A percentile compares a stretch with the other conserved stretches of the same genome.
These are phyloP conservation scores for Epirrhoe tristata DNA, from an alignment of 2,888 invertebrate genomes.

Conservation along the genomic window DNA sequence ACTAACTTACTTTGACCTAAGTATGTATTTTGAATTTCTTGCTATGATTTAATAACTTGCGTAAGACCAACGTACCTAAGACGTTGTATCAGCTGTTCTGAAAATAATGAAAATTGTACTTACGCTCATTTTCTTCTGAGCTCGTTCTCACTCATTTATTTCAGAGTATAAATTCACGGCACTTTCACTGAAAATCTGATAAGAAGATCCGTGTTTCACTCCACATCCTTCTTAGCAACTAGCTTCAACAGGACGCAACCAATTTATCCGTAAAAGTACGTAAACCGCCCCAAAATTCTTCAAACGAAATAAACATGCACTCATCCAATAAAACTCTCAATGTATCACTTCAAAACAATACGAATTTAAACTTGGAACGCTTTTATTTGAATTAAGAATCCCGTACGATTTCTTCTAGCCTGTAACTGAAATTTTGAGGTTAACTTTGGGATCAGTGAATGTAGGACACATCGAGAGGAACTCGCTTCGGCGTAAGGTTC, in stretches of 20 bases:
- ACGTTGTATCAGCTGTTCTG: no score
- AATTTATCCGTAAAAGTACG: constrained; percentile 31
- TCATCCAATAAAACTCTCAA: constrained; percentile 8
- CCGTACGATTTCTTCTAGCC: constrained; percentile 54
- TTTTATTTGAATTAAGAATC: constrained; percentile 46
- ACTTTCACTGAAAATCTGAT: constrained; percentile 45
- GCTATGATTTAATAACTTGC: no score
- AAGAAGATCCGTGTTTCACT: constrained; percentile 34
- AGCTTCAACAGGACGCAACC: constrained; percentile 30
- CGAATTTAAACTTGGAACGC: constrained; percentile 24
- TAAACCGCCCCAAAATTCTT: constrained; percentile 34
- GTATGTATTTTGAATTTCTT: no score
- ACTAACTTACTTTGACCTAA: no score
- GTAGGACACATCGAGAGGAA: constrained; percentile 74
- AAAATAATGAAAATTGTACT: constrained; percentile 49
- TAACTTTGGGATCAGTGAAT: constrained; percentile 76
- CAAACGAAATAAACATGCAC: constrained; percentile 7
- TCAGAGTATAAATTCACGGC: constrained; percentile 53
- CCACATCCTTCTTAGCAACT: constrained; percentile 40
- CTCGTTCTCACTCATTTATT: constrained; percentile 52
- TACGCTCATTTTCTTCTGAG: constrained; percentile 69
- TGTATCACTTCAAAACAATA: constrained; percentile 12
- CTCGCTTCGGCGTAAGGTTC: constrained; percentile 62
- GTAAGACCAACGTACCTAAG: no score
- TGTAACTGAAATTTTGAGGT: constrained; percentile 79